Percentiles rank a stretch among this genome's conserved stretches.
These are phyloP conservation scores for Electrona antarctica DNA, from an alignment of 2,113 vertebrate genomes.

Conservation along the genomic window DNA sequence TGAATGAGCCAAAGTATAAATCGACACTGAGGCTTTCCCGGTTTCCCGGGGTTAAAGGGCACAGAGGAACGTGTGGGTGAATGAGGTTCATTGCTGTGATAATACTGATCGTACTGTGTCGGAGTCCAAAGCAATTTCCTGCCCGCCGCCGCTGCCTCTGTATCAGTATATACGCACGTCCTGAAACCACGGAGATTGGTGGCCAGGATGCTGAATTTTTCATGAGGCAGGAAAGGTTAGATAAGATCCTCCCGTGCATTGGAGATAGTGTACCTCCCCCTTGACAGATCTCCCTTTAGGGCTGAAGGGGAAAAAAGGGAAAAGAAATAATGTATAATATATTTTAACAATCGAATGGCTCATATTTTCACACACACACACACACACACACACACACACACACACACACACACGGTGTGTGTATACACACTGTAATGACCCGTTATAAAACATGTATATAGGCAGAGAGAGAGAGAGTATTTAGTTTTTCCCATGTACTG, in stretches of 20 bases:
- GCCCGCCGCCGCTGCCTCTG: slow-evolving; percentile 20
- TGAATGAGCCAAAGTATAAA: neutral
- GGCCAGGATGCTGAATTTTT: slow-evolving; percentile 79
- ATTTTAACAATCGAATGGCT: slow-evolving; percentile 37
- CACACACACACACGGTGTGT: too few species aligned
- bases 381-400: too few species aligned
- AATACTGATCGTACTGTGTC: slow-evolving; percentile 63
- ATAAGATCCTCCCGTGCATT: slow-evolving; percentile 73
- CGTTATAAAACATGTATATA: too few species aligned
- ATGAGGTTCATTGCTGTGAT: slow-evolving; percentile 44
- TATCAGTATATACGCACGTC: slow-evolving; percentile 56
- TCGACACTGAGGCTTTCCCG: neutral
- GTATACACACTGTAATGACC: too few species aligned
- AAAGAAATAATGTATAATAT: neutral
- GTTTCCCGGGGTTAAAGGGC: slow-evolving; percentile 12
- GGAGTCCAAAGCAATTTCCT: slow-evolving; percentile 72
- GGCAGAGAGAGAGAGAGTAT: neutral
- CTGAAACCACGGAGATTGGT: slow-evolving; percentile 77
- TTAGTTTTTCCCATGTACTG: too few species aligned
- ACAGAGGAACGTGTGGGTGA: slow-evolving; percentile 43
- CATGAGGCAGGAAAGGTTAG: slow-evolving; percentile 80
- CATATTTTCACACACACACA: slow-evolving; percentile 1
- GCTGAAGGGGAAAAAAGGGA: slow-evolving; percentile 20
- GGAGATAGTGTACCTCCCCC: slow-evolving; percentile 56
- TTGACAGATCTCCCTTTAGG: slow-evolving; percentile 51